phyloP scores from a whole-genome alignment of 2,797 vertebrate genomes.

The Yasuhikotakia modesta region DNA sequence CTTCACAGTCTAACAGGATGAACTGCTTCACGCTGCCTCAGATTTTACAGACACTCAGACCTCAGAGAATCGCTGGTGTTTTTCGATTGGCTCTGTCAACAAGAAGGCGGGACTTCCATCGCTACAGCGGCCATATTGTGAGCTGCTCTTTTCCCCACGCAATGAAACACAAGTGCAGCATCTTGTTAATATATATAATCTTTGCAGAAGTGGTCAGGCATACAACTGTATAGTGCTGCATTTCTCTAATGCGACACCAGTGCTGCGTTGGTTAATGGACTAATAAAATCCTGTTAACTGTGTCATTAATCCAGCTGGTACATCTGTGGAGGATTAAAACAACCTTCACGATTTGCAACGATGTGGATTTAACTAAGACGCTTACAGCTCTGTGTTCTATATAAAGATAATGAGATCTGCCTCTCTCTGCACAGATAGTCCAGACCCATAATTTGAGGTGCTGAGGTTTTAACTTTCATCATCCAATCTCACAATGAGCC shows the following conservation, averaged over 20 bases:
- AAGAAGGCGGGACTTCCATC: no score
- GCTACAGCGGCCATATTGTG: no score
- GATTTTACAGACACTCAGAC: no score
- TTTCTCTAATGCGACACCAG: background rate
- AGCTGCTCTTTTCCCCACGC: no score
- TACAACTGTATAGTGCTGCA: no score
- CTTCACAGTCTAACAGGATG: background rate
- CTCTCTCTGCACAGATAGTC: constrained; percentile 54
- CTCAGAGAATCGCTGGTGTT: no score
- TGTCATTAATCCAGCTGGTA: constrained; percentile 20
- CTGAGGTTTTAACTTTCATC: constrained; percentile 32
- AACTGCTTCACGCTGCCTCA: no score
- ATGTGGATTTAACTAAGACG: constrained; percentile 65
- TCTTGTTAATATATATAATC: no score
- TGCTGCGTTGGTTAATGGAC: constrained; percentile 1
- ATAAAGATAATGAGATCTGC: constrained; percentile 69
- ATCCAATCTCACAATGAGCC: constrained; percentile 46
- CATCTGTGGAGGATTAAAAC: constrained; percentile 10
- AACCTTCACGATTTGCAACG: constrained; percentile 43
- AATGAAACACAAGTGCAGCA: no score
- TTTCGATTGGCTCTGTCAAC: no score
- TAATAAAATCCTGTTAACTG: constrained; percentile 49
- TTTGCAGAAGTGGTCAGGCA: no score
- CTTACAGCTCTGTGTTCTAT: constrained; percentile 55
- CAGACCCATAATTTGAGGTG: constrained; percentile 53